phyloP scores from a whole-genome alignment of 2,888 invertebrate species.

The Philereme vetulata region DNA sequence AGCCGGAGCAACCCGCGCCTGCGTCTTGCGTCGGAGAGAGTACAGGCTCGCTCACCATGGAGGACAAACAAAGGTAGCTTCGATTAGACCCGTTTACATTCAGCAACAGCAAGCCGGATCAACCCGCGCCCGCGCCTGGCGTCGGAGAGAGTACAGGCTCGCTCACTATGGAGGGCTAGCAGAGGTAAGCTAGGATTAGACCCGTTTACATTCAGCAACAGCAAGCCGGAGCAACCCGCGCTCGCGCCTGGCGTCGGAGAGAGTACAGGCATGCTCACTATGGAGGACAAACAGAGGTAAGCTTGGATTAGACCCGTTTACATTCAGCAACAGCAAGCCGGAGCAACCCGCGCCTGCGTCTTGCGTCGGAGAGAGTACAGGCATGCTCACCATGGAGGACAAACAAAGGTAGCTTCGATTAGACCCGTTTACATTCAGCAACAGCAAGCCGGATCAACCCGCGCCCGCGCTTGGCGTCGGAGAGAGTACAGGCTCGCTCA shows the following conservation, averaged over 20 bases:
- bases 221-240: conserved; percentile 47
- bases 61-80: conserved; percentile 86
- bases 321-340: conserved; percentile 50
- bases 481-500: conserved; percentile 67
- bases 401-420: conserved; percentile 86
- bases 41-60: conserved; percentile 75
- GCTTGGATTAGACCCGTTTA: conserved; percentile 82
- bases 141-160: conserved; percentile 54
- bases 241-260: conserved; percentile 42
- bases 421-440: conserved; percentile 67
- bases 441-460: conserved; percentile 45
- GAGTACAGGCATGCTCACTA: conserved; percentile 67
- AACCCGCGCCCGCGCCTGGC: conserved; percentile 40
- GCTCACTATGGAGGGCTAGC: conserved; percentile 86
- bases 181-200: conserved; percentile 84
- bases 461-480: conserved; percentile 40
- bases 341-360: conserved; percentile 46
- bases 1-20: conserved; percentile 48
- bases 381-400: conserved; percentile 83
- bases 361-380: conserved; percentile 46
- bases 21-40: conserved; percentile 42
- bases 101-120: conserved; percentile 47
- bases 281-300: conserved; percentile 87
- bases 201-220: conserved; percentile 59
- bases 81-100: conserved; percentile 78